A percentile compares a stretch with the other conserved stretches of the same genome.
phyloP scores from a whole-genome alignment of 1,140 invertebrate genomes.

The Zaprionus lachaisei region DNA sequence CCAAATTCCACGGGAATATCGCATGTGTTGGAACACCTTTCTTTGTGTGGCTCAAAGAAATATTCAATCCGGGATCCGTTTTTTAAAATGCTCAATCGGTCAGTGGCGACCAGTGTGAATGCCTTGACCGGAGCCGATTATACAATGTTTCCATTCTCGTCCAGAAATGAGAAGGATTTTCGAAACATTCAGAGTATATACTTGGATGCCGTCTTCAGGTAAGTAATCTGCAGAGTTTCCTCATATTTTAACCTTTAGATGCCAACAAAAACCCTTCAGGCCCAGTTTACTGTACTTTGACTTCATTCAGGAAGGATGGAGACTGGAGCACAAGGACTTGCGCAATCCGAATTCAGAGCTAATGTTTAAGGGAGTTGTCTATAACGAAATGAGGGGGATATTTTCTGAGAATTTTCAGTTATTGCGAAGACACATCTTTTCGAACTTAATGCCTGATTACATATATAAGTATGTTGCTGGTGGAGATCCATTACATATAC shows the following conservation, averaged over 20 bases:
- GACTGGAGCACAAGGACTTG: constrained; percentile 92
- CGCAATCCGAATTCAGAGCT: constrained; percentile 90
- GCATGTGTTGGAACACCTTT: constrained; percentile 96
- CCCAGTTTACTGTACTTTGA: constrained; percentile 92
- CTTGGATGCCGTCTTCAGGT: constrained; percentile 92
- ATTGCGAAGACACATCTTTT: constrained; percentile 91
- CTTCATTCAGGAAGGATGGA: constrained; percentile 97
- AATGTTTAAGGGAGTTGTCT: constrained; percentile 96
- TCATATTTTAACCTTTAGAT: neutral
- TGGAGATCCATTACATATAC: constrained; percentile 94
- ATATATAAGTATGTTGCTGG: constrained; percentile 94
- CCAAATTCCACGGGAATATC: constrained; percentile 94
- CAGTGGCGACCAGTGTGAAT: constrained; percentile 97
- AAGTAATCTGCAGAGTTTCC: neutral
- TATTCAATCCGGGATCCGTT: constrained; percentile 96
- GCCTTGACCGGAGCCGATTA: constrained; percentile 96
- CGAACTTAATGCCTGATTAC: constrained; percentile 90
- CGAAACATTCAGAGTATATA: constrained; percentile 93
- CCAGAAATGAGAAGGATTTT: constrained; percentile 94
- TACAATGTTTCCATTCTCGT: constrained; percentile 97
- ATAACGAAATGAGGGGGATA: constrained; percentile 98
- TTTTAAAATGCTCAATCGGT: constrained; percentile 96
- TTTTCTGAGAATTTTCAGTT: constrained; percentile 93
- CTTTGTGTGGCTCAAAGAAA: constrained; percentile 93
- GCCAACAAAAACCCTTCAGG: constrained; percentile 68